Conservation (phyloP, 2,888 invertebrate genomes). For the Drosophila meridiana region DNA sequence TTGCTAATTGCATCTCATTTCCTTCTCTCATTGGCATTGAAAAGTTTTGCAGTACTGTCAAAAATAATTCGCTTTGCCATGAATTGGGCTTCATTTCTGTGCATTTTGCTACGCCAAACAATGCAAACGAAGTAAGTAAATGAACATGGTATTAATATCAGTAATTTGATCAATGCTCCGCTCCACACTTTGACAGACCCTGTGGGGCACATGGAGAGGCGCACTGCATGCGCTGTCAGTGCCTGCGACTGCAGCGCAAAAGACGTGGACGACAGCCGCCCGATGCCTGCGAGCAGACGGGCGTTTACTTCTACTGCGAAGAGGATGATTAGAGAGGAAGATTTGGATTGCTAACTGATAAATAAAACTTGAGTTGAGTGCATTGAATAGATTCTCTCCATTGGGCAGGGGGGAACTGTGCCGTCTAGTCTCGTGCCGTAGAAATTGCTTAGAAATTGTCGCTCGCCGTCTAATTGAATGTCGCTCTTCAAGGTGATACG, state of each 20-base stretch:
- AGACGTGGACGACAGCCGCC: background rate
- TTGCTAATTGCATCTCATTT: background rate
- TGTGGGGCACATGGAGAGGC: constrained; percentile 4
- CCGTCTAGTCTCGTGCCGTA: background rate
- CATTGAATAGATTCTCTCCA: background rate
- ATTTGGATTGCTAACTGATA: background rate
- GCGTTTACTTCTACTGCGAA: background rate
- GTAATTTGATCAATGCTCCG: background rate
- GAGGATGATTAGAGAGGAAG: background rate
- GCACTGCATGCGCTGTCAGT: constrained; percentile 19
- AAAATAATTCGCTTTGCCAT: background rate
- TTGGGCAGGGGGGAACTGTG: background rate
- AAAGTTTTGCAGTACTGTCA: background rate
- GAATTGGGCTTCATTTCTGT: constrained; percentile 3
- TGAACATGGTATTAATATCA: background rate
- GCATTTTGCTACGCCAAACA: constrained; percentile 6
- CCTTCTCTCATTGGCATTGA: background rate
- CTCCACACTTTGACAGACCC: background rate
- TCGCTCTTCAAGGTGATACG: background rate
- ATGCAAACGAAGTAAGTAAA: constrained; percentile 4
- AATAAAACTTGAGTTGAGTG: background rate
- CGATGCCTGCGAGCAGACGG: constrained; percentile 4
- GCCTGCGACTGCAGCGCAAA: background rate
- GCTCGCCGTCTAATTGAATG: background rate
- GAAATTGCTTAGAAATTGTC: constrained; percentile 20